Evolutionary conservation across 1,140 invertebrate species (phyloP), one percentile per base, ranked within the genome.

Genomic region (Goniozus legneri): DNA sequence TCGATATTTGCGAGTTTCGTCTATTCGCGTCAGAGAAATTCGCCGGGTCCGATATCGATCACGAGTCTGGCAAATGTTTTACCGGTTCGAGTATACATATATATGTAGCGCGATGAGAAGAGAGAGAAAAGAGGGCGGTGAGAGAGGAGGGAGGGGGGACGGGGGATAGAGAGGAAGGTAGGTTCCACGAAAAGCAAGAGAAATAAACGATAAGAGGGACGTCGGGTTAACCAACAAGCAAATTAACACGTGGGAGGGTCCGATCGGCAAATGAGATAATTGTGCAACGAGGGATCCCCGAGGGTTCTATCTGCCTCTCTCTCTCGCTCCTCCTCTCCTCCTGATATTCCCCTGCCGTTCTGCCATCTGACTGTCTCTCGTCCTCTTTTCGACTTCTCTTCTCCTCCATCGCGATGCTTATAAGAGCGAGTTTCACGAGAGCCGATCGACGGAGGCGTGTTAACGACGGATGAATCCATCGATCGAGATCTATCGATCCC

Each of bases 241-340:
- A 75, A 75, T 74, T 75, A 75, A 74, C 73, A 74, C 71, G 70
- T n/a, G n/a, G n/a, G n/a, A n/a, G n/a, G n/a, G n/a, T n/a, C n/a
- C n/a, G n/a, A n/a, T n/a, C n/a, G n/a, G n/a, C 54, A 60, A 71
- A 58, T 61, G 52, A 64, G 73, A 75, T 74, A 69, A 70, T 67
- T 69, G 65, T 59, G 65, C 60, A 52, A 49, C 52, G 39, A 44
- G 18, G n/a, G n/a, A n/a, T n/a, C n/a, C 47, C 39, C 38, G 22
- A 32, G 14, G 18, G 8, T 31, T 46, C 22, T 41, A n/a, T 36
- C 2, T 31, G 31, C 14, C 30, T 32, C 24, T 44, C 22, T 14
- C 31, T 21, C 22, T n/a, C n/a, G 13, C 18, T 35, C 16, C n/a
- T 21, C 30, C 34, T 22, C 32, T 35, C 33, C 8, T 35, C 19